Conservation (phyloP, 1,140 invertebrate species). For the Brachionus paranguensis region DNA sequence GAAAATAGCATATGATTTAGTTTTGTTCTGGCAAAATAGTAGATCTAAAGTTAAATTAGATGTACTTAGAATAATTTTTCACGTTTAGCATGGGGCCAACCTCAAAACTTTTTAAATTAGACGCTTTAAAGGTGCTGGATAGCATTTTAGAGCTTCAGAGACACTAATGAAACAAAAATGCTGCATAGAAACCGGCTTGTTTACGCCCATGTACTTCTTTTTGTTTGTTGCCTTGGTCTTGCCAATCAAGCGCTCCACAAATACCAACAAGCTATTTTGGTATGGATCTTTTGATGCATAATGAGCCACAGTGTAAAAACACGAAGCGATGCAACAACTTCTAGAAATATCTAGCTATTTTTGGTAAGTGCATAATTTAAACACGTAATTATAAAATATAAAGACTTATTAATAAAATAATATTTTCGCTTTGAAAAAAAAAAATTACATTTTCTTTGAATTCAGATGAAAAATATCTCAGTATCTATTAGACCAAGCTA, state of each 20-base stretch:
- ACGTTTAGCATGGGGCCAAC: neutral
- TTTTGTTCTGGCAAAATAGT: too few relatives aligned
- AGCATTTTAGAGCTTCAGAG: neutral
- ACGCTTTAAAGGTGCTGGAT: neutral
- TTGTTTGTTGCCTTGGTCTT: neutral
- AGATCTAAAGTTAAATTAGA: too few relatives aligned
- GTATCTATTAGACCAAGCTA: neutral
- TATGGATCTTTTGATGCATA: neutral
- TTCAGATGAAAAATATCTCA: neutral
- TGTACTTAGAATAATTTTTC: too few relatives aligned
- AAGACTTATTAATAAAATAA: neutral
- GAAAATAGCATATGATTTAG: too few relatives aligned
- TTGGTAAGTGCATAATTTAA: neutral
- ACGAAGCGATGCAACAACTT: neutral
- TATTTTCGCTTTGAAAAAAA: neutral
- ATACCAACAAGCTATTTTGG: neutral
- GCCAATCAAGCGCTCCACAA: neutral
- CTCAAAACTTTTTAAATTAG: neutral
- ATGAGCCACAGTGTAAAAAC: neutral
- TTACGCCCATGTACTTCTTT: neutral
- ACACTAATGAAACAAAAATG: neutral
- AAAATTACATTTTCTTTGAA: neutral
- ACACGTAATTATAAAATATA: neutral
- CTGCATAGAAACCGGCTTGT: neutral
- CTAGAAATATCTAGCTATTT: neutral